Evolutionary conservation across 2,797 vertebrate species (phyloP).

Genomic region (Heliangelus exortis): DNA sequence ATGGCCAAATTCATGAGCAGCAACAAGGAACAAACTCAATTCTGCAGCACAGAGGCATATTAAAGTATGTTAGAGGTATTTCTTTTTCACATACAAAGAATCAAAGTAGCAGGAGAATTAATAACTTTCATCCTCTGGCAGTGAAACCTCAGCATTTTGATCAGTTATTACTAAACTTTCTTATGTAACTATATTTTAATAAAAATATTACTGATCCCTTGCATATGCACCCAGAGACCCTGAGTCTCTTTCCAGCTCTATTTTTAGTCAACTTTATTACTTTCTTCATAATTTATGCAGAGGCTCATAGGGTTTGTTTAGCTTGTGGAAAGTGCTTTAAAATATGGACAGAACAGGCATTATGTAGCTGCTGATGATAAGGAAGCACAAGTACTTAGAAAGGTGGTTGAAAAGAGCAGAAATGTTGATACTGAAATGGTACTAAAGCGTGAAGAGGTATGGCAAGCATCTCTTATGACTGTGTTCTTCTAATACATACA

Average conservation of each 20-base stretch:
- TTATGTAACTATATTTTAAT: not conserved
- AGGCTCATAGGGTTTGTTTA: not conserved
- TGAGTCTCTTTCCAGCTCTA: not conserved
- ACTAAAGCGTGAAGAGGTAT: not conserved
- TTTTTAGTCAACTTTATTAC: not conserved
- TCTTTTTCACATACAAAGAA: not conserved
- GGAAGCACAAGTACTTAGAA: not conserved
- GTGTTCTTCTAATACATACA: not conserved
- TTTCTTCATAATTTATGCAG: not conserved
- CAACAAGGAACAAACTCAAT: constrained; percentile 74
- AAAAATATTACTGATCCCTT: not conserved
- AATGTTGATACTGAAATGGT: not conserved
- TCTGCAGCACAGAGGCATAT: constrained; percentile 45
- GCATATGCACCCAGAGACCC: not conserved
- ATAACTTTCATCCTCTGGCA: not conserved
- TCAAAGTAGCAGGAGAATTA: not conserved
- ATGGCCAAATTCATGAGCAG: constrained; percentile 83
- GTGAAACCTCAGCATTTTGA: not conserved
- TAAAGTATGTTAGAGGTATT: not conserved
- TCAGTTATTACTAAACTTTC: not conserved
- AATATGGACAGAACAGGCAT: not conserved
- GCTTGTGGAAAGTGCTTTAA: not conserved
- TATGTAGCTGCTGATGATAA: not conserved
- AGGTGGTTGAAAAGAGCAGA: not conserved
- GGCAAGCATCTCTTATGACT: not conserved